These are phyloP conservation scores for Chelonus formosanus DNA, from an alignment of 2,888 invertebrate genomes.

Conservation along the genomic window DNA sequence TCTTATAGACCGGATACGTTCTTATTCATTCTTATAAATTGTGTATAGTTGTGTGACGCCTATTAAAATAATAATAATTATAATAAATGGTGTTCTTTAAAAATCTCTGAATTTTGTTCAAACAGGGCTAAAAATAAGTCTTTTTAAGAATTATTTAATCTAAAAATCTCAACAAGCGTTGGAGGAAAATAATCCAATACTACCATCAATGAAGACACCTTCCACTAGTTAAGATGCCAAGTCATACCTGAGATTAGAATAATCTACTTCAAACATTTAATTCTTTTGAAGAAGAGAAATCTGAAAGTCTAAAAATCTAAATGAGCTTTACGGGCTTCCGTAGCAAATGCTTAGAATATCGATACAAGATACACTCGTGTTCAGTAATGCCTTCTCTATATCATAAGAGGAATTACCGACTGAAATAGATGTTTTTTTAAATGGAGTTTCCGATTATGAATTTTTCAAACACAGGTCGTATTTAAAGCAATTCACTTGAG, in stretches of 20 bases:
- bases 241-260: constrained; percentile 46
- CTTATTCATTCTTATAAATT: too few relatives aligned
- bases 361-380: too few relatives aligned
- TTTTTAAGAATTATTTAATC: constrained; percentile 28
- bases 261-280: constrained; percentile 57
- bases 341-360: too few relatives aligned
- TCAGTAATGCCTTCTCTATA: too few relatives aligned
- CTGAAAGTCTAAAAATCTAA: constrained; percentile 23
- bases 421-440: too few relatives aligned
- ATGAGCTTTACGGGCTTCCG: too few relatives aligned
- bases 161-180: constrained; percentile 43
- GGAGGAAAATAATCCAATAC: constrained; percentile 19
- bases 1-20: too few relatives aligned
- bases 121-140: constrained; percentile 21
- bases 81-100: constrained; percentile 20
- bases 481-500: too few relatives aligned
- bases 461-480: too few relatives aligned
- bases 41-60: too few relatives aligned
- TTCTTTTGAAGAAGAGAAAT: constrained; percentile 50
- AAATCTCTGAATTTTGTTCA: constrained; percentile 20
- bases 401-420: too few relatives aligned
- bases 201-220: constrained; percentile 46
- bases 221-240: constrained; percentile 50
- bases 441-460: too few relatives aligned
- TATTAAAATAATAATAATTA: constrained; percentile 7